Base-by-base conservation (phyloP, 2,888 invertebrate genomes). In the Meiosimyza decipiens region DNA sequence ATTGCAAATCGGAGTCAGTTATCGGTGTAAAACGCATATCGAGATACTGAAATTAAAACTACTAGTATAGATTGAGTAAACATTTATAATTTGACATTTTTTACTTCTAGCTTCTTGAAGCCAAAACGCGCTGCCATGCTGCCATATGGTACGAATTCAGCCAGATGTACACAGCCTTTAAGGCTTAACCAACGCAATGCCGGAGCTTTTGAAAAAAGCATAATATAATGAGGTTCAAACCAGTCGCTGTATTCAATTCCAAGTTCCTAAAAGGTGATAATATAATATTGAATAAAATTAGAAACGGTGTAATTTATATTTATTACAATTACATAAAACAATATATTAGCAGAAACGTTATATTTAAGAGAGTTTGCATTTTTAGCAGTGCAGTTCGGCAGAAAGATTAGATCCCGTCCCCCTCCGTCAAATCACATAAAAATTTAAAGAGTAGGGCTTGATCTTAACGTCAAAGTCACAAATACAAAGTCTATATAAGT, bases 91-190 rank as follows among this genome's bases (percentile, higher is more conserved):
- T 40, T n/a, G 67, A 73, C 67, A 78, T 28, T 57, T 68, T 22
- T 40, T 74, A 85, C 85, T 77, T 87, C 85, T 12, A 87, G 74
- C 51, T 80, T 80, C 75, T 82, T 82, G 62, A 87, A 94, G 0
- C 95, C 95, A 82, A 92, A 92, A 77, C 92, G 87, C 0, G 92
- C 90, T 0, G 94, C 91, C 72, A 95, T 90, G 80, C 93, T 93
- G 0, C 93, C 91, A 84, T 94, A 94, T 0, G 94, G 93, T 16
- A 93, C 91, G 80, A 92, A 93, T 83, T 94, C 93, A 0, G 90
- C 89, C 75, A 95, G 86, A 64, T 91, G 89, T 71, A 85, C 86
- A 80, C 95, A 95, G 54, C 92, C 91, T 57, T 90, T 88, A 77
- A 93, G 85, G 71, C 90, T 88, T 6, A 95, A 87, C 54, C 90